These are phyloP conservation scores for Sphaeridia pumilis DNA, from an alignment of 2,888 invertebrate genomes.

Conservation along the genomic window DNA sequence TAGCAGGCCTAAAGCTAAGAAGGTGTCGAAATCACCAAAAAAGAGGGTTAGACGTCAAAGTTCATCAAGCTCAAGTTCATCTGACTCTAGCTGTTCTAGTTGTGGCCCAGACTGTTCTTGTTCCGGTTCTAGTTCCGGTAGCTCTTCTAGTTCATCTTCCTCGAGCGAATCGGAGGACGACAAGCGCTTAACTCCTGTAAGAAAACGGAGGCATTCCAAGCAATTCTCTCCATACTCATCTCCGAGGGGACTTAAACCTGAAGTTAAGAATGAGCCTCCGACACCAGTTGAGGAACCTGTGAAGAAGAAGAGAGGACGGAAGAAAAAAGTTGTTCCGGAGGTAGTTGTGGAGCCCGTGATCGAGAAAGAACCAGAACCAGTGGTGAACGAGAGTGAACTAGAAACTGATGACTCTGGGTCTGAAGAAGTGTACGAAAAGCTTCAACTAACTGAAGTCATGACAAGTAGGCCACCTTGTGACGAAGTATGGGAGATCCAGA, in stretches of 20 bases:
- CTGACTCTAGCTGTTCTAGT: constrained; percentile 62
- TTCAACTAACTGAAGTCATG: constrained; percentile 27
- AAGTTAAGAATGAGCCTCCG: constrained; percentile 2
- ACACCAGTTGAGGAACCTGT: constrained; percentile 1
- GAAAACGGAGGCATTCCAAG: neutral
- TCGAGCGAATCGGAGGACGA: constrained; percentile 17
- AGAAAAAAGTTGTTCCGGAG: constrained; percentile 19
- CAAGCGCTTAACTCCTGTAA: neutral
- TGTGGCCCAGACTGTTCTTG: constrained; percentile 77
- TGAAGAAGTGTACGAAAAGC: constrained; percentile 28
- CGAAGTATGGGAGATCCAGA: constrained; percentile 30
- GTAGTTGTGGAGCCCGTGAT: constrained; percentile 3
- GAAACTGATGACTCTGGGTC: constrained; percentile 51
- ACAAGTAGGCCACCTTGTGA: constrained; percentile 20
- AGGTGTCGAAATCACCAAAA: constrained; percentile 1
- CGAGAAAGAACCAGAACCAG: constrained; percentile 36
- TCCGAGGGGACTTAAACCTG: neutral
- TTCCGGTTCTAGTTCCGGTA: constrained; percentile 55
- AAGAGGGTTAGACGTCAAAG: constrained; percentile 39
- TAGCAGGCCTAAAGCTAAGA: neutral
- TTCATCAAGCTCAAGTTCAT: constrained; percentile 52
- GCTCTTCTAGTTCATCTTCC: constrained; percentile 48
- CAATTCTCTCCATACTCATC: neutral
- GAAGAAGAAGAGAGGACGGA: constrained; percentile 12
- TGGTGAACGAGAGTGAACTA: constrained; percentile 67